Conservation (phyloP, 2,113 vertebrate genomes). For the Paradoxurus hermaphroditus region DNA sequence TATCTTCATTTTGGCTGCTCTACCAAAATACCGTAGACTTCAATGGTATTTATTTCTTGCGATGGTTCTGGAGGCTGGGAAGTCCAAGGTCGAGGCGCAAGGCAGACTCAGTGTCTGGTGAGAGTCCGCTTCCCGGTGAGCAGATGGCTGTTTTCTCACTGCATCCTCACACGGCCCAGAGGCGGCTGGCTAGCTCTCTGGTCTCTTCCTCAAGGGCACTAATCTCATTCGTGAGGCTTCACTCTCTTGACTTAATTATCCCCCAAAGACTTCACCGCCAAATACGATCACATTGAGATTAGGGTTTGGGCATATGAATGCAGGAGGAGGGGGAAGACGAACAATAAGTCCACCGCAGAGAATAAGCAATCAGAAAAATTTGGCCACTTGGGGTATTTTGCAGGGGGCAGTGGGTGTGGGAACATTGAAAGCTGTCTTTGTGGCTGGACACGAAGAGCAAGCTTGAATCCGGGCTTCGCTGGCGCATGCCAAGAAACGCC, state of each 20-base stretch:
- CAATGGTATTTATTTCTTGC: neutral
- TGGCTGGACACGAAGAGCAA: neutral
- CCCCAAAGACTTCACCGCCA: neutral
- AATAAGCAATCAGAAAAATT: neutral
- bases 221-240: neutral
- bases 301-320: neutral
- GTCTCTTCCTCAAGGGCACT: neutral
- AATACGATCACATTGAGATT: neutral
- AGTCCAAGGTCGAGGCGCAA: neutral
- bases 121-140: neutral
- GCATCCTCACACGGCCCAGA: neutral
- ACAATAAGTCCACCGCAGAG: neutral
- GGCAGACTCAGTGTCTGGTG: neutral
- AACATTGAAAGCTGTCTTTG: neutral
- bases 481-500: neutral
- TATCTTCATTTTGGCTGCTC: neutral
- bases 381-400: neutral
- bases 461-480: rapidly evolving
- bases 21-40: neutral
- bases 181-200: neutral
- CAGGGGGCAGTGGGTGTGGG: neutral
- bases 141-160: neutral
- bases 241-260: neutral
- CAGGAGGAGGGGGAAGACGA: neutral
- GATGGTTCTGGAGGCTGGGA: neutral